Evolutionary conservation across 35 echinoderm and acorn worm genomes (phyloP).

Genomic region (Diadema setosum): DNA sequence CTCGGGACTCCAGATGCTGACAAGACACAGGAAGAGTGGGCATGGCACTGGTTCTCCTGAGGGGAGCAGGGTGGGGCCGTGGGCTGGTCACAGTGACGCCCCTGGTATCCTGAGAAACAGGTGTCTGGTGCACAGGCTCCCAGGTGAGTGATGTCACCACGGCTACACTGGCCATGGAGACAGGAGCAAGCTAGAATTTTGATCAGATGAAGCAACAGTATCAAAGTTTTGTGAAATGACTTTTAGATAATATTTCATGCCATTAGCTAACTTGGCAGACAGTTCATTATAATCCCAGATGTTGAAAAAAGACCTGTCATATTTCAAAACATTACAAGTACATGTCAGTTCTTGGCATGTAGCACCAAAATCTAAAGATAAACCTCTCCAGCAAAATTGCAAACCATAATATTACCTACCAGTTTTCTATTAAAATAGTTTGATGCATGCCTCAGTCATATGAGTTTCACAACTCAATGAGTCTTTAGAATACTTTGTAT

Average conservation of each 20-base stretch:
- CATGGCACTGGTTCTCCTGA: slow-evolving; percentile 29
- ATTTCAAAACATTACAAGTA: slow-evolving; percentile 38
- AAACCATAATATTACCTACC: no score
- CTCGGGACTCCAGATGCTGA: neutral
- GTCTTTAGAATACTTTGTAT: no score
- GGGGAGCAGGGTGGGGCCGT: slow-evolving; percentile 26
- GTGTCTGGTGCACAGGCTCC: slow-evolving; percentile 26
- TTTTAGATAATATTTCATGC: neutral
- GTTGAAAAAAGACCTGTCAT: slow-evolving; percentile 8
- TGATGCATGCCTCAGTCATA: no score
- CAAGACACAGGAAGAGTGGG: slow-evolving; percentile 44
- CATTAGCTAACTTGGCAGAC: neutral
- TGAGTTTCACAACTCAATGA: no score
- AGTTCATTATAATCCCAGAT: neutral
- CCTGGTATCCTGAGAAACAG: slow-evolving; percentile 29
- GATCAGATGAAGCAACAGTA: neutral
- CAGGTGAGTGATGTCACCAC: no score
- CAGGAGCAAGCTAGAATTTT: slow-evolving; percentile 73
- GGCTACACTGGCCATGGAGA: slow-evolving; percentile 49
- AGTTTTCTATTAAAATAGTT: no score
- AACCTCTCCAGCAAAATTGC: no score
- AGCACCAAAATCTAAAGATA: no score
- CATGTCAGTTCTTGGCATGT: no score
- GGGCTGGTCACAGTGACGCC: slow-evolving; percentile 25
- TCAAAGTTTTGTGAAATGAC: neutral